These are phyloP conservation scores for Stichodactyla helianthus DNA, from an alignment of 64 coral and sea anemone genomes.

Conservation along the genomic window DNA sequence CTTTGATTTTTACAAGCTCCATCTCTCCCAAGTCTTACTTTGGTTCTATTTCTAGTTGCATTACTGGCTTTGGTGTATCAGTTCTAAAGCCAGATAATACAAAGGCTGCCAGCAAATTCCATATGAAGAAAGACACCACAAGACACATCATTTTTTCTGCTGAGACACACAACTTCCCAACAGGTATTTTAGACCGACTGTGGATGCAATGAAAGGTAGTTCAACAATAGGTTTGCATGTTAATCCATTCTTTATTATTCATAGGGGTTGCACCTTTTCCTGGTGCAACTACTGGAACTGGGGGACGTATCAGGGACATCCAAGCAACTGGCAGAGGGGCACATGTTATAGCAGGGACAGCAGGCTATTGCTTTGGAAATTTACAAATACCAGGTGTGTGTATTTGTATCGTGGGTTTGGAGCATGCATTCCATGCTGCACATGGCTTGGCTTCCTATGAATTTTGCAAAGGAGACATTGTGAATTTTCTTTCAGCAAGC, in stretches of 20 bases:
- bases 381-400: slow-evolving; percentile 84
- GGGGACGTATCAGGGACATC: slow-evolving; percentile 88
- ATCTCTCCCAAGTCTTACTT: not conserved
- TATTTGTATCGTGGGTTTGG: not conserved
- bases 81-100: slow-evolving; percentile 56
- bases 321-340: slow-evolving; percentile 85
- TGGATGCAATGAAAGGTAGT: not conserved
- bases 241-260: not conserved
- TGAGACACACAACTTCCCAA: slow-evolving; percentile 97
- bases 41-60: slow-evolving; percentile 51
- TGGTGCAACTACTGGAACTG: slow-evolving; percentile 94
- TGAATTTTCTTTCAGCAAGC: no score
- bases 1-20: not conserved
- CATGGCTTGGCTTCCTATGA: no score
- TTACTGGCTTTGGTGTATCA: slow-evolving; percentile 72
- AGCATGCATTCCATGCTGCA: no score
- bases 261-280: slow-evolving; percentile 93
- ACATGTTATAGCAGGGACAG: slow-evolving; percentile 93
- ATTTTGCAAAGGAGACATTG: no score
- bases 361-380: slow-evolving; percentile 96
- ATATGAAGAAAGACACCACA: slow-evolving; percentile 35
- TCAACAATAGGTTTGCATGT: no score
- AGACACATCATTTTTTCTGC: slow-evolving; percentile 97
- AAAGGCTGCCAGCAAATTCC: slow-evolving; percentile 55
- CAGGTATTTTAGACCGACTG: slow-evolving; percentile 34